phyloP scores from a whole-genome alignment of 2,113 vertebrate genomes.

The Chionodraco myersi region DNA sequence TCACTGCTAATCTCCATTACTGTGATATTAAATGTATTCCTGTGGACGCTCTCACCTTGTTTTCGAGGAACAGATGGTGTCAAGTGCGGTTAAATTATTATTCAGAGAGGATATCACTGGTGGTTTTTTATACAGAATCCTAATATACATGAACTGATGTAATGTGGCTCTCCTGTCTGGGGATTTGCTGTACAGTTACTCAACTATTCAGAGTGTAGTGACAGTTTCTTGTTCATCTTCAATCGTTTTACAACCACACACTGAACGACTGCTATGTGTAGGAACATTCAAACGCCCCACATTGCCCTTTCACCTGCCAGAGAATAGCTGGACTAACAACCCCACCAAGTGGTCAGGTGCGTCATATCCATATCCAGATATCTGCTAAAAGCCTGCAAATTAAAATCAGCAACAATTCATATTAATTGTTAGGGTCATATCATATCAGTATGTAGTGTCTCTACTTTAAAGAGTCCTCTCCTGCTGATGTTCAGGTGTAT shows the following conservation, averaged over 20 bases:
- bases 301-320: conserved; percentile 74
- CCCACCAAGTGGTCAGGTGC: conserved; percentile 79
- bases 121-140: conserved; percentile 44
- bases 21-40: conserved; percentile 67
- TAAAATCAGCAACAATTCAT: too few relatives aligned
- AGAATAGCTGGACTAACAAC: conserved; percentile 77
- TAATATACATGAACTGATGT: conserved; percentile 59
- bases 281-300: background rate
- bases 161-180: conserved; percentile 38
- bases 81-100: conserved; percentile 57
- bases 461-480: too few relatives aligned
- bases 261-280: background rate
- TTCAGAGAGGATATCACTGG: conserved; percentile 44
- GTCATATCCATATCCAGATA: conserved; percentile 46
- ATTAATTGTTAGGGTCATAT: too few relatives aligned
- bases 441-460: too few relatives aligned
- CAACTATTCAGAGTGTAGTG: conserved; percentile 33
- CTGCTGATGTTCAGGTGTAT: too few relatives aligned
- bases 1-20: conserved; percentile 66
- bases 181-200: conserved; percentile 35
- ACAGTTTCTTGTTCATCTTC: conserved; percentile 12
- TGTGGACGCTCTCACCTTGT: conserved; percentile 66
- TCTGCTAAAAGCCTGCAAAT: background rate
- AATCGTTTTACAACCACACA: conserved; percentile 9
- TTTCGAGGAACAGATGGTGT: conserved; percentile 70